Conservation (phyloP, 2,888 invertebrate species). For the Drosophila eohydei region DNA sequence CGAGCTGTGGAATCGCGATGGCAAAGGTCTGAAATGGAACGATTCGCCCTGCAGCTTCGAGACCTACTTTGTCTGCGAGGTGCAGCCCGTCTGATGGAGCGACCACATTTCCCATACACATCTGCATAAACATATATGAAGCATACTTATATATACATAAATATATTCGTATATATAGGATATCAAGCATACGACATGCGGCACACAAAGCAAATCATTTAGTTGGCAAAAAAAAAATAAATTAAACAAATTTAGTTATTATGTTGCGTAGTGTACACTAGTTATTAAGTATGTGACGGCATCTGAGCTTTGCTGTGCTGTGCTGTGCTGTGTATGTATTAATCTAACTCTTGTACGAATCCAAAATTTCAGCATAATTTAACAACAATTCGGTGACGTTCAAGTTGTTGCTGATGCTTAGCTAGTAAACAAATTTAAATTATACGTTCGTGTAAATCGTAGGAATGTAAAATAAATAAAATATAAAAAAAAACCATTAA, state of each 20-base stretch:
- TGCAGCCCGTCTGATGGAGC: slow-evolving; percentile 84
- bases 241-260: slow-evolving; percentile 36
- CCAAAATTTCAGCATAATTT: slow-evolving; percentile 42
- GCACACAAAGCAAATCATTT: slow-evolving; percentile 35
- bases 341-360: slow-evolving; percentile 20
- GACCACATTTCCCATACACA: not conserved
- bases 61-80: slow-evolving; percentile 96
- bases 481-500: slow-evolving; percentile 31
- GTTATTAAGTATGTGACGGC: slow-evolving; percentile 40
- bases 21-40: slow-evolving; percentile 96
- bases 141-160: slow-evolving; percentile 12
- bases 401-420: slow-evolving; percentile 60
- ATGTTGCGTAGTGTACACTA: slow-evolving; percentile 46
- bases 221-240: slow-evolving; percentile 16
- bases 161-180: slow-evolving; percentile 11
- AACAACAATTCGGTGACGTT: slow-evolving; percentile 29
- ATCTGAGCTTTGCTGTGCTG: slow-evolving; percentile 40
- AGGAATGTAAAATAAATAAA: slow-evolving; percentile 54
- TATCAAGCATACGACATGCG: slow-evolving; percentile 30
- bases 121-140: slow-evolving; percentile 17
- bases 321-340: slow-evolving; percentile 39
- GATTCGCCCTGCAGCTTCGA: slow-evolving; percentile 97
- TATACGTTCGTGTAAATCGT: slow-evolving; percentile 59
- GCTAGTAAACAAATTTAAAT: slow-evolving; percentile 71
- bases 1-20: slow-evolving; percentile 95